Evolutionary conservation across 1,140 invertebrate species (phyloP), one percentile per base, ranked within the genome.

Genomic region (Cyphomyrmex costatus): DNA sequence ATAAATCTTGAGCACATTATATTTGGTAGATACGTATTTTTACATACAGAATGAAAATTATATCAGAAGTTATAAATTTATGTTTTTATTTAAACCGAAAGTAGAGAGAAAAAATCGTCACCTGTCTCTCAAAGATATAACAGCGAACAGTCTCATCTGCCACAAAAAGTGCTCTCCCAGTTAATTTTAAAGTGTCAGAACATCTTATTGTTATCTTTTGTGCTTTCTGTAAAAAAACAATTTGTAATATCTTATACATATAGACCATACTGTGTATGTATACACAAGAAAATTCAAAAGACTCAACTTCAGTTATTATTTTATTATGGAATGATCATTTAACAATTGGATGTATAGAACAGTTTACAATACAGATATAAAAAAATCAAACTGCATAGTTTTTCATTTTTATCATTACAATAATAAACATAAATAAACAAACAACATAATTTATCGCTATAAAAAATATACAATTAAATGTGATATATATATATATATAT

Each of bases 401-500:
- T 82, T 82, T 21, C 27, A 49, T n/a, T 56, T 56, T n/a, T 53
- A 53, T 79, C 12, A 8, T 61, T 42, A 24, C 16, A 30, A 49
- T 77, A 33, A 30, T 46, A 73, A 51, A 82, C 42, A 10, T 53
- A 73, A 82, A 82, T 73, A 73, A 71, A 71, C 71, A 82, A 73
- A 82, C 68, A 70, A 58, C 71, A 82, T 73, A 60, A 56, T 16
- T 80, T 56, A 27, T 14, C 21, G 19, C 36, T 82, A 73, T 73
- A 60, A 71, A 82, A 79, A 33, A 58, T 80, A 71, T 58, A 71
- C 21, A 58, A 5, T n/a, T 16, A 73, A 53, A 42, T 42, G n/a
- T 80, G n/a, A 80, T 8, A 19, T 70, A 82, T 73, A 82, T 82
- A 82, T 73, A 60, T 82, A 19, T 82, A 82, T 73, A 82, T 82